phyloP scores from a whole-genome alignment of 2,113 vertebrate species.

The Rhinopomastus cyanomelas region DNA sequence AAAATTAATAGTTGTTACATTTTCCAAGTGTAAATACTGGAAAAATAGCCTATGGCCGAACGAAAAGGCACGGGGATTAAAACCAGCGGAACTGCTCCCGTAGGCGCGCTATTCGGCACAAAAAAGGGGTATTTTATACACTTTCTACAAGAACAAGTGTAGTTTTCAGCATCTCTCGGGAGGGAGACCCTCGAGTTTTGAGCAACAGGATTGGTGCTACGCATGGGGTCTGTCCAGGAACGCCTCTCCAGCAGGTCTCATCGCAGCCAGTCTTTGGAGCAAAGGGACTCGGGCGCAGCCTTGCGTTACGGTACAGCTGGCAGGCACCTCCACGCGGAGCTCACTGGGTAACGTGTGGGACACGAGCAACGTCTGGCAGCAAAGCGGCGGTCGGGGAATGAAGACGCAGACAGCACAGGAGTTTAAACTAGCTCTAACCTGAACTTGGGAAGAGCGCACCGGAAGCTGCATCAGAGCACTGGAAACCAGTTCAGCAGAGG shows the following conservation, averaged over 20 bases:
- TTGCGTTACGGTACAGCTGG: background rate
- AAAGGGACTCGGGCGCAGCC: background rate
- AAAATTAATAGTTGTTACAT: slow-evolving; percentile 36
- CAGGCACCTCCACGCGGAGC: background rate
- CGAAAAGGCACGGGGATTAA: slow-evolving; percentile 53
- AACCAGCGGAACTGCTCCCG: slow-evolving; percentile 27
- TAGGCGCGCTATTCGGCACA: slow-evolving; percentile 30
- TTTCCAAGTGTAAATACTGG: slow-evolving; percentile 47
- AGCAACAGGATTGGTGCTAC: background rate
- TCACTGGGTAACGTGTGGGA: background rate
- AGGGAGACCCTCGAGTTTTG: background rate
- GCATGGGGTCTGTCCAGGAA: background rate
- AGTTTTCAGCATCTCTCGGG: background rate
- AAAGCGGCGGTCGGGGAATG: background rate
- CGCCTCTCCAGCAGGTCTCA: background rate
- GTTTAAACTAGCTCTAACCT: background rate
- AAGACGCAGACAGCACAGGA: background rate
- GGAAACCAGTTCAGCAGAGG: background rate
- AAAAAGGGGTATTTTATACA: slow-evolving; percentile 6
- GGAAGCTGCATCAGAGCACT: background rate
- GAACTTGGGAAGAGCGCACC: background rate
- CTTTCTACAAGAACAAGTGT: slow-evolving; percentile 53
- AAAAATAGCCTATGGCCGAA: slow-evolving; percentile 61
- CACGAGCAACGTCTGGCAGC: background rate
- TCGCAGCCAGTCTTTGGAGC: slow-evolving; percentile 8